Base-by-base conservation (phyloP, 1,140 invertebrate genomes). In the Drosophila bocqueti region DNA sequence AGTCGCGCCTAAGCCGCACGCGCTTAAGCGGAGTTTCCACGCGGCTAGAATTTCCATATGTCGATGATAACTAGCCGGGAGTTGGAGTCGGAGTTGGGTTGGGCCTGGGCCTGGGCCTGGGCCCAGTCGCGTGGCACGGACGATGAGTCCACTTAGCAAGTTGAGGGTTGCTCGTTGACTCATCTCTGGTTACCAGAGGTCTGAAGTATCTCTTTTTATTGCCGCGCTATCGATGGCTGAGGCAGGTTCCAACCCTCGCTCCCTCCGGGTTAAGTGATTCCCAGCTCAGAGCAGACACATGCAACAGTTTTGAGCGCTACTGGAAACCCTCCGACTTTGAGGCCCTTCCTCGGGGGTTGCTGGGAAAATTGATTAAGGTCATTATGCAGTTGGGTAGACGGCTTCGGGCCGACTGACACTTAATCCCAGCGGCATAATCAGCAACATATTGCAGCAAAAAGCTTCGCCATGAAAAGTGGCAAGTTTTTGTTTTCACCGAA, bases 341-440 rank as follows among this genome's bases (percentile, higher is more conserved):
- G 49, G 49, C 26, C 8, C 50, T 13, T 31, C 3, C 38, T 18
- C 54, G 74, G 66, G 81, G 81, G 84, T 79, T 81, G 82, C 68
- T 67, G 54, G 65, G 40, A 81, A 90, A 90, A 90, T 91, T 90
- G 85, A 85, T 90, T 90, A 86, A 90, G 85, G 86, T 91, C 85
- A 90, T 90, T 90, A 90, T 89, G 85, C 85, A 89, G 85, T 76
- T 71, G 84, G 76, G 71, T 72, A 58, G 76, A 45, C 68, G 36
- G 34, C 67, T 36, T 40, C 62, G 61, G 43, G 47, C 81, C 45
- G 58, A 76, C 83, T 87, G 83, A 89, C 84, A 90, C 83, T 84
- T 85, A 90, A 90, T 90, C 85, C 85, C 85, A 91, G 86, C 83
- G 85, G 85, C 82, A 86, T 86, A 90, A 90, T 90, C 85, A 90